phyloP scores from a whole-genome alignment of 2,888 invertebrate genomes.

The Petrolisthes manimaculis region DNA sequence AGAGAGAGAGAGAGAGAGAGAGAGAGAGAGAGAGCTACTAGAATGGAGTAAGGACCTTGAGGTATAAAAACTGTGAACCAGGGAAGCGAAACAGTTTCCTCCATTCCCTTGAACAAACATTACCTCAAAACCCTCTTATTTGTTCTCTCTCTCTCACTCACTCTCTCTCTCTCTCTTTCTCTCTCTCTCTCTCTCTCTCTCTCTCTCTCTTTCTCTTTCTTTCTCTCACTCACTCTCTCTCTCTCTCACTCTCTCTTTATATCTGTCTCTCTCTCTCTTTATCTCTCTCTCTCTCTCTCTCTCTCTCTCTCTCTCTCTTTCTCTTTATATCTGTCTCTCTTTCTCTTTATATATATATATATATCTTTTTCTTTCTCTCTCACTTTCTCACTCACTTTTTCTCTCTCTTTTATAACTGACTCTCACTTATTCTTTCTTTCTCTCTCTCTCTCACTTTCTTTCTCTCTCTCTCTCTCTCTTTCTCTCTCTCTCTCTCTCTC shows the following conservation, averaged over 20 bases:
- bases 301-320: not conserved
- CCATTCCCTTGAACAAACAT: not conserved
- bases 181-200: not conserved
- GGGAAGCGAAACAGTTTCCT: not conserved
- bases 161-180: not conserved
- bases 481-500: constrained; percentile 4
- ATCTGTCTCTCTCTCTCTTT: not conserved
- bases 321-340: not conserved
- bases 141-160: not conserved
- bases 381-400: not conserved
- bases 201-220: not conserved
- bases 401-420: not conserved
- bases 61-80: not conserved
- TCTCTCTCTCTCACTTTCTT: not conserved
- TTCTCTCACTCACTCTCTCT: not conserved
- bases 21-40: not conserved
- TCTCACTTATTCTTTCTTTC: not conserved
- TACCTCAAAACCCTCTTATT: not conserved
- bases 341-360: no score
- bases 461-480: not conserved
- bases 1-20: not conserved
- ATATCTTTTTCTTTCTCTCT: not conserved
- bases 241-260: not conserved
- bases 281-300: not conserved
- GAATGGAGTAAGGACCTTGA: not conserved